Evolutionary conservation across 2,888 invertebrate species (phyloP).

Genomic region (Harpagoxenus sublaevis): DNA sequence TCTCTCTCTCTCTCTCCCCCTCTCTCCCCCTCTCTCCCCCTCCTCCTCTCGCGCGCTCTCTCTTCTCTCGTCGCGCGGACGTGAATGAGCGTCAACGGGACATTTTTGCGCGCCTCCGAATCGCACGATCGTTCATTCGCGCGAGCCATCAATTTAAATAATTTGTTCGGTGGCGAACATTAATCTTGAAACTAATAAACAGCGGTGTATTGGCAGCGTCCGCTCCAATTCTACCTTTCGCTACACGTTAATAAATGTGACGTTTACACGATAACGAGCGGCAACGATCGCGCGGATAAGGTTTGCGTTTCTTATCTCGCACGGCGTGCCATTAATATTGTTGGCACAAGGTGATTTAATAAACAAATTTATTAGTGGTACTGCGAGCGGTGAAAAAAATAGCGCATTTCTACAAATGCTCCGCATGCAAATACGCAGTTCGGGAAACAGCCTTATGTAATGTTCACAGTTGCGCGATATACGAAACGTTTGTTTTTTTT

Average conservation of each 20-base stretch:
- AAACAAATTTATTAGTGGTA: constrained; percentile 9
- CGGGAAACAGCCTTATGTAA: background rate
- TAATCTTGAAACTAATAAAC: constrained; percentile 50
- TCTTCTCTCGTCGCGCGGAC: background rate
- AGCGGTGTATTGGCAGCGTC: constrained; percentile 43
- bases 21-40: background rate
- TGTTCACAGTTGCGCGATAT: background rate
- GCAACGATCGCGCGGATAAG: constrained; percentile 15
- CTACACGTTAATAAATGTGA: constrained; percentile 54
- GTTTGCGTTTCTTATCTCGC: constrained; percentile 26
- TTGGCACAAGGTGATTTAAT: constrained; percentile 37
- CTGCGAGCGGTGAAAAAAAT: background rate
- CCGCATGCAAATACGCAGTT: background rate
- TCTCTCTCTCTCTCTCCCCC: background rate
- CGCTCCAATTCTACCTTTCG: constrained; percentile 51
- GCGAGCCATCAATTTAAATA: constrained; percentile 52
- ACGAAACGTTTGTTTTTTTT: background rate
- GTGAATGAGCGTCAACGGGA: constrained; percentile 64
- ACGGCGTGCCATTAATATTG: background rate
- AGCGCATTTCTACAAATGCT: background rate
- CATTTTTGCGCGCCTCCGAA: constrained; percentile 9
- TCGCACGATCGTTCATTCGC: constrained; percentile 25
- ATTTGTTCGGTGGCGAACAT: constrained; percentile 49
- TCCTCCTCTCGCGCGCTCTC: background rate
- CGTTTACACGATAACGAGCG: constrained; percentile 28